A percentile compares a stretch with the other conserved stretches of the same genome.
phyloP scores from a whole-genome alignment of 2,888 invertebrate genomes.

The Byasa hedistus region DNA sequence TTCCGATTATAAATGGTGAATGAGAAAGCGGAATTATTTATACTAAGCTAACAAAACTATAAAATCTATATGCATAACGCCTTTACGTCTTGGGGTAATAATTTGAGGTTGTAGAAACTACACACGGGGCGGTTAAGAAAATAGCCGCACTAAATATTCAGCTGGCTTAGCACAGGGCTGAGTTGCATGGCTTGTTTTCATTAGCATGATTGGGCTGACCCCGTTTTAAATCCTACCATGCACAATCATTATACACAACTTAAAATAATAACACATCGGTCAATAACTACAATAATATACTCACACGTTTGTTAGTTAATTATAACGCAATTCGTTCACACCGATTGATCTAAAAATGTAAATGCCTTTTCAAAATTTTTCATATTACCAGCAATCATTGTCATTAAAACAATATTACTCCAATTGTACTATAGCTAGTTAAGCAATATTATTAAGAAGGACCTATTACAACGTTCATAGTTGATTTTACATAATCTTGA shows the following conservation, averaged over 20 bases:
- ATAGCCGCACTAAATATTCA: slow-evolving; percentile 72
- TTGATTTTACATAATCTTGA: no score
- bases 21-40: no score
- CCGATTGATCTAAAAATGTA: no score
- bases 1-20: no score
- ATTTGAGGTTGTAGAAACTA: slow-evolving; percentile 60
- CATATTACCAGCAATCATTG: no score
- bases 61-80: neutral
- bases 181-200: slow-evolving; percentile 75
- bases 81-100: slow-evolving; percentile 46
- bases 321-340: no score
- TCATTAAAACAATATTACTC: no score
- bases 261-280: slow-evolving; percentile 17
- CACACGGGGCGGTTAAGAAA: slow-evolving; percentile 69
- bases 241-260: slow-evolving; percentile 20
- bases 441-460: no score
- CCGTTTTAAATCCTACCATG: slow-evolving; percentile 52
- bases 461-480: no score
- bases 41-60: neutral
- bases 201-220: slow-evolving; percentile 76
- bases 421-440: no score
- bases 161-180: slow-evolving; percentile 54
- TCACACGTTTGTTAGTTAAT: no score
- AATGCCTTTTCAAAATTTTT: no score
- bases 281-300: neutral